These are phyloP conservation scores for Hippocampus barbouri DNA, from an alignment of 2,113 vertebrate genomes.

Conservation along the genomic window DNA sequence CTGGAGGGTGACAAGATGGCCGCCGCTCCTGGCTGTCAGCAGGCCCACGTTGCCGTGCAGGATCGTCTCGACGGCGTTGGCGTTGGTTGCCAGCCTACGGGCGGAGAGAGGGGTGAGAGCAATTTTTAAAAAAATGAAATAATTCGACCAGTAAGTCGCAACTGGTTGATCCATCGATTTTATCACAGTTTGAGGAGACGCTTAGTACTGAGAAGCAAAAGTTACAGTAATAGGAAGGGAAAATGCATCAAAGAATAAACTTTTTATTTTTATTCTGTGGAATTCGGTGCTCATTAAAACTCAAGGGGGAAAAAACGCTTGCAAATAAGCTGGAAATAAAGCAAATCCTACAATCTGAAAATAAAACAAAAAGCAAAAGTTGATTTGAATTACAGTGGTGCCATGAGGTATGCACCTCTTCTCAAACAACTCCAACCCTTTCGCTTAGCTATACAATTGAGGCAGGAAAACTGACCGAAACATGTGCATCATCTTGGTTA, in stretches of 20 bases:
- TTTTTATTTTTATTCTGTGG: neutral
- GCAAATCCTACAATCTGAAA: too few species aligned
- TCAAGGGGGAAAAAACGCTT: too few species aligned
- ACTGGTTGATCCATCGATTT: neutral
- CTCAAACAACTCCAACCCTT: too few species aligned
- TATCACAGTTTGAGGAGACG: too few species aligned
- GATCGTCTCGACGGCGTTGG: slow-evolving; percentile 88
- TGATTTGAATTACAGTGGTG: too few species aligned
- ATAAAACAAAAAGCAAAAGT: too few species aligned
- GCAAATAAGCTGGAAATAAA: too few species aligned
- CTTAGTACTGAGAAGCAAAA: neutral
- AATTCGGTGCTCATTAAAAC: too few species aligned
- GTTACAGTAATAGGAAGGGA: neutral
- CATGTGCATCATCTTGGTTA: slow-evolving; percentile 98
- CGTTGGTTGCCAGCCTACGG: slow-evolving; percentile 88
- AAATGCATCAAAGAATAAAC: too few species aligned
- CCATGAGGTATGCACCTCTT: too few species aligned
- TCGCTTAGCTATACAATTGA: neutral
- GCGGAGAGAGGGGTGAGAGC: slow-evolving; percentile 5
- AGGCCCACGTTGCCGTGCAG: slow-evolving; percentile 91
- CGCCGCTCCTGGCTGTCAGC: slow-evolving; percentile 89
- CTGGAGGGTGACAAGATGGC: slow-evolving; percentile 92
- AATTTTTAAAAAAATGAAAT: slow-evolving; percentile 10
- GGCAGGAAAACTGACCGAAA: slow-evolving; percentile 77
- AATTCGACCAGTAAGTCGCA: neutral